A percentile compares a stretch with the other conserved stretches of the same genome.
phyloP scores from a whole-genome alignment of 2,113 vertebrate species.

The Pampusana beccarii region DNA sequence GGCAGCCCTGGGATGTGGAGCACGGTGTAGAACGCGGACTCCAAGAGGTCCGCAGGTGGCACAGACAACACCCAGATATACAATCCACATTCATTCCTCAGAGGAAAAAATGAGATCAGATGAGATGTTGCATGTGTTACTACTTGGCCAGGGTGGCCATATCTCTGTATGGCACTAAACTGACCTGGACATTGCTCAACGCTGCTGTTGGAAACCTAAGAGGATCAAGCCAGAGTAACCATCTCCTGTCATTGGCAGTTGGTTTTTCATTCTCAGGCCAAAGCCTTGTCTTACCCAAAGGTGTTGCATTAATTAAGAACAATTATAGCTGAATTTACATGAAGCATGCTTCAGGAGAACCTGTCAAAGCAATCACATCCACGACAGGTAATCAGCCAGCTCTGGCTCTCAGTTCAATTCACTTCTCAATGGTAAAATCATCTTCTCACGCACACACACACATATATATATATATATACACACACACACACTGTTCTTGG shows the following conservation, averaged over 20 bases:
- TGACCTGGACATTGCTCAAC: not conserved
- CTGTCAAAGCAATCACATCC: not conserved
- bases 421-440: not conserved
- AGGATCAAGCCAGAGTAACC: not conserved
- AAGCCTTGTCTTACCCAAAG: not conserved
- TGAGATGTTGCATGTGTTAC: not conserved
- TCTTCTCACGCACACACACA: too few relatives aligned
- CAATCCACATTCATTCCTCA: not conserved
- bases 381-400: not conserved
- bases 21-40: not conserved
- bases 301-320: not conserved
- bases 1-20: not conserved
- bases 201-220: not conserved
- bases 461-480: not conserved
- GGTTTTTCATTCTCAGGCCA: not conserved
- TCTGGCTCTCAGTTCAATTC: not conserved
- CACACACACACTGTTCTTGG: not conserved
- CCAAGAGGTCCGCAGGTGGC: not conserved
- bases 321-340: not conserved
- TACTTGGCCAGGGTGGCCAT: not conserved
- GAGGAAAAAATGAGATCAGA: not conserved
- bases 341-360: not conserved
- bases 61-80: not conserved
- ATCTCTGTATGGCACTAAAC: not conserved
- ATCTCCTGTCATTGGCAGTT: not conserved